Evolutionary conservation across 2,797 vertebrate species (phyloP).

Genomic region (Carduelis carduelis): DNA sequence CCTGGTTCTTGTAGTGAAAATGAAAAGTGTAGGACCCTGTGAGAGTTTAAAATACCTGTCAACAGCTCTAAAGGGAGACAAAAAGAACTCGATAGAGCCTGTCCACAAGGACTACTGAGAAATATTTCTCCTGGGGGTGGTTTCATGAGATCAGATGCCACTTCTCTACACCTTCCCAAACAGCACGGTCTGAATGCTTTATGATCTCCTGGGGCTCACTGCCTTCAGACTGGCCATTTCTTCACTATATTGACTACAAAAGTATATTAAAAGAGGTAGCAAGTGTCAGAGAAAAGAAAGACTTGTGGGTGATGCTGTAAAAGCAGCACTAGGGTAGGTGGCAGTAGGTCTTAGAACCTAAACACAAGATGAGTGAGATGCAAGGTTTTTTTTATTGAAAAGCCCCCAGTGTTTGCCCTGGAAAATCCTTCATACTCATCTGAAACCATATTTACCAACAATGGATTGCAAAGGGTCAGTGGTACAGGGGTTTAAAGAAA

Average conservation of each 20-base stretch:
- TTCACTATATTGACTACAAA: background rate
- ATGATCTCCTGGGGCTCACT: background rate
- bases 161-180: background rate
- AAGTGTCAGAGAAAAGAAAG: background rate
- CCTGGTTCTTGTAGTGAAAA: background rate
- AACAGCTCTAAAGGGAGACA: background rate
- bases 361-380: background rate
- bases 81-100: background rate
- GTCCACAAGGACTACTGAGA: background rate
- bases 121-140: background rate
- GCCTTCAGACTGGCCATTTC: background rate
- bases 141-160: background rate
- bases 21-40: background rate
- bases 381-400: background rate
- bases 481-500: background rate
- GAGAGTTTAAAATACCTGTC: background rate
- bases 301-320: background rate
- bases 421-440: background rate
- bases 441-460: background rate
- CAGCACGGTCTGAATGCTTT: background rate
- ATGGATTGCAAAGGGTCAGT: background rate
- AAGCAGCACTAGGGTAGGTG: background rate
- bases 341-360: background rate
- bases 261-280: background rate
- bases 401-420: fast-evolving